These are phyloP conservation scores for Polyommatus iphigenia DNA, from an alignment of 2,888 invertebrate species.

Conservation along the genomic window DNA sequence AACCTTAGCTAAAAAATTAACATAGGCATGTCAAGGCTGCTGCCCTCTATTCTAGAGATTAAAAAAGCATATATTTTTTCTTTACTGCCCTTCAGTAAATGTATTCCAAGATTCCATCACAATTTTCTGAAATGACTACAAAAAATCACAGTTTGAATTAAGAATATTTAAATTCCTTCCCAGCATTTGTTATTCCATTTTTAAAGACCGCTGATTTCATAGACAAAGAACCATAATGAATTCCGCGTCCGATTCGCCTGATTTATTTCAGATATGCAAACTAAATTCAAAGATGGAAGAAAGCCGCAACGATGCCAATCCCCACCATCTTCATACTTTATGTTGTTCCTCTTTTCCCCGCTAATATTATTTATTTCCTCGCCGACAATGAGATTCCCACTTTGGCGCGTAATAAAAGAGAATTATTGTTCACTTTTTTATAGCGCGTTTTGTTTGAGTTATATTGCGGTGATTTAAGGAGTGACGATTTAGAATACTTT, in stretches of 20 bases:
- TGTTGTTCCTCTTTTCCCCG: constrained; percentile 78
- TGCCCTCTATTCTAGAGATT: not conserved
- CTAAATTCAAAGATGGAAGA: constrained; percentile 77
- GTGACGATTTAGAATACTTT: constrained; percentile 51
- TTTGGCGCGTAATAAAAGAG: constrained; percentile 79
- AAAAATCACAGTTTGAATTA: not conserved
- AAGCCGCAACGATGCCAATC: constrained; percentile 78
- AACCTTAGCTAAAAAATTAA: not conserved
- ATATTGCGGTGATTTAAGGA: constrained; percentile 68
- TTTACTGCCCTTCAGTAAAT: not conserved
- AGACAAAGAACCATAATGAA: constrained; percentile 74
- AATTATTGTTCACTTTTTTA: constrained; percentile 80
- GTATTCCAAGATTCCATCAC: not conserved
- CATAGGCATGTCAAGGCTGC: too few relatives aligned
- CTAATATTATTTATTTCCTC: constrained; percentile 77
- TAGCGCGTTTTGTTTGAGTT: constrained; percentile 72
- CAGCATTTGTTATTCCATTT: constrained; percentile 2
- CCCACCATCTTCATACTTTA: constrained; percentile 80
- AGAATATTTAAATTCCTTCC: not conserved
- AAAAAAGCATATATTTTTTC: not conserved
- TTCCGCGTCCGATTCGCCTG: constrained; percentile 76
- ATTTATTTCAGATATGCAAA: constrained; percentile 81
- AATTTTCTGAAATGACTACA: not conserved
- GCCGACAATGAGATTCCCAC: constrained; percentile 80
- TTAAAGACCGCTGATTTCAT: constrained; percentile 41